Evolutionary conservation across 2,797 vertebrate species (phyloP), one percentile per base, ranked within the genome.

Genomic region (Mormyrus hasselquistii): DNA sequence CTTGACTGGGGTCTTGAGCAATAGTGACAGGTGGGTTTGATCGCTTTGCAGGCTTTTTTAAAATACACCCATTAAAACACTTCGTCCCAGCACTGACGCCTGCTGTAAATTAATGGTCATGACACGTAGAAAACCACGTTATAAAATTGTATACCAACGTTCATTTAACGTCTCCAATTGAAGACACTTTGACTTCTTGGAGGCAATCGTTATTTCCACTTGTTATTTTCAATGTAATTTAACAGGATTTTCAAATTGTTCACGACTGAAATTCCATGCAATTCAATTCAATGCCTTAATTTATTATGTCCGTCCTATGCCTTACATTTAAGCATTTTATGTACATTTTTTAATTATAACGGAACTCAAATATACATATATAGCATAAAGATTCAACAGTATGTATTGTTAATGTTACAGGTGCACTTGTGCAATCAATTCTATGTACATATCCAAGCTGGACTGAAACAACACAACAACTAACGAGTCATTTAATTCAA

Each of bases 1-100:
- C 82, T 92, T 92, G 93, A 95, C 5, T 34, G 12, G 2, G 34
- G 69, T 76, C 4, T 76, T 76, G 29, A 16, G 34, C 14, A 34
- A 29, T 29, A 29, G 9, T 4, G 25, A 10, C 22, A 29, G 3
- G 8, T 65, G 22, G 9, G 25, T 76, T 76, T 38, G 69, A 29
- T 73, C 65, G 65, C 29, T 14, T 92, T 83, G 16, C 79, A 19
- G 79, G 2, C 7, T 49, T 44, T 83, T 83, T 19, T 1, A 7
- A 22, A 38, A 73, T 38, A 38, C 12, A 16, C 22, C 29, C 12
- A 19, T 41, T 76, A 76, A 38, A 49, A 49, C 82, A 52, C n/a
- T 84, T 9, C n/a, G 47, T 49, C 9, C 22, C 82, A 49, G 16
- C 44, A 49, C 41, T 22, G 41, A 22, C n/a, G 52, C 47, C 44